Evolutionary conservation across 2,797 vertebrate species (phyloP), one percentile per base, ranked within the genome.

Genomic region (Enteromius argenteus): DNA sequence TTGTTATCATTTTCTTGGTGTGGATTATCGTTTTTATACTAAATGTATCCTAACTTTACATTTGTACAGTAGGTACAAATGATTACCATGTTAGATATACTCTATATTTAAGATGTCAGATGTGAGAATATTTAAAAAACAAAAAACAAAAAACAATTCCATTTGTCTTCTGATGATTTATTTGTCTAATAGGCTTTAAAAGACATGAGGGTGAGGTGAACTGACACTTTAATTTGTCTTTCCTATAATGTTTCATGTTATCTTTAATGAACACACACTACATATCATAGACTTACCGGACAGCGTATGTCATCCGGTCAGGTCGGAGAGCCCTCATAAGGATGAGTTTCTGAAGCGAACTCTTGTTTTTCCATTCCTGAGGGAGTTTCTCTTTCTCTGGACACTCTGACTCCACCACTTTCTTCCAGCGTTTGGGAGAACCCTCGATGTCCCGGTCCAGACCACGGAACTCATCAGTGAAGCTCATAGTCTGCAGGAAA

Each of bases 331-430:
- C 95, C 85, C 94, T 93, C 92, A 93, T 95, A 86, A 96, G 94
- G 91, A 95, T 91, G 32, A 94, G 94, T 69, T 95, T 97, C 90
- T 96, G 93, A 51, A 95, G 91, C 39, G 90, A 95, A 85, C 90
- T 94, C 90, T 95, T 94, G 19, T 86, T 92, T 89, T 96, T 96
- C 93, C 93, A 93, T 83, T 95, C 94, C 90, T 95, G 92, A 74
- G 94, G 93, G 82, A 96, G 92, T 86, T 90, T 96, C 88, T 96
- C 91, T 81, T 96, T 95, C 90, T 96, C 94, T 0, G 95, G 92
- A 93, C 90, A 94, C 90, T 95, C 94, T 0, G 95, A 95, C 90
- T 94, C 92, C 37, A 94, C 93, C 42, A 91, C 74, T 90, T 97
- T 96, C 89, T 91, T 93, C 95, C 94, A 93, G 89, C 92, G 93